Evolutionary conservation across 1,140 invertebrate species (phyloP), one percentile per base, ranked within the genome.

Genomic region (Bombus polaris): DNA sequence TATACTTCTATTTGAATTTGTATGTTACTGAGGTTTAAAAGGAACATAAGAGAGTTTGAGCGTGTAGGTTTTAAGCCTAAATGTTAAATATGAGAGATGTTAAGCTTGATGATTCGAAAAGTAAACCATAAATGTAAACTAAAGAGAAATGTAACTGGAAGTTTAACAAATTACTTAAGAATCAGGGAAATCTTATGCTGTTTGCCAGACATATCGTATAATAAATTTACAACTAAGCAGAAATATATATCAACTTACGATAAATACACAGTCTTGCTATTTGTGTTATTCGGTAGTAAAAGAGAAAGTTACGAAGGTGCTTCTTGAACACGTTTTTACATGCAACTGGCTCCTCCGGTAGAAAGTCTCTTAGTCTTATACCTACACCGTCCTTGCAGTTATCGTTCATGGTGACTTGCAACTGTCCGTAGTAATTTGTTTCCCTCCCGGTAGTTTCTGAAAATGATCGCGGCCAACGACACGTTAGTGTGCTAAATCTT

Each of bases 311-410:
- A n/a, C 12, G n/a, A 18, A 22, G 18, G 0, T 32, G 2, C 0
- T 15, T 32, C 6, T 32, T 18, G 18, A 4, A 68, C 3, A 68
- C 66, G 32, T 37, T 10, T 68, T 35, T 25, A 53, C 2, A 37
- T 0, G 22, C 9, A 9, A 68, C 66, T 68, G 8, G 0, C 0
- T 22, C 0, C 1, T 0, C 0, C 6, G 1, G 18, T 32, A 22
- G 32, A 32, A 15, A 62, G 59, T 9, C 3, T 3, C 3, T 2
- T 9, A 10, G 66, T 32, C 18, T 68, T 68, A 68, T 37, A 68
- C 66, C 4, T 68, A 3, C 18, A 22, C 8, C 15, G 65, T 35
- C 15, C 18, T 68, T 18, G 0, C 0, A 35, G 15, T 0, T 35
- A 8, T 3, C 32, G 32, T 18, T 66, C 4, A 18, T 6, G 1